These are phyloP conservation scores for Scaptomyza cyrtandrae DNA, from an alignment of 2,888 invertebrate genomes.

Conservation along the genomic window DNA sequence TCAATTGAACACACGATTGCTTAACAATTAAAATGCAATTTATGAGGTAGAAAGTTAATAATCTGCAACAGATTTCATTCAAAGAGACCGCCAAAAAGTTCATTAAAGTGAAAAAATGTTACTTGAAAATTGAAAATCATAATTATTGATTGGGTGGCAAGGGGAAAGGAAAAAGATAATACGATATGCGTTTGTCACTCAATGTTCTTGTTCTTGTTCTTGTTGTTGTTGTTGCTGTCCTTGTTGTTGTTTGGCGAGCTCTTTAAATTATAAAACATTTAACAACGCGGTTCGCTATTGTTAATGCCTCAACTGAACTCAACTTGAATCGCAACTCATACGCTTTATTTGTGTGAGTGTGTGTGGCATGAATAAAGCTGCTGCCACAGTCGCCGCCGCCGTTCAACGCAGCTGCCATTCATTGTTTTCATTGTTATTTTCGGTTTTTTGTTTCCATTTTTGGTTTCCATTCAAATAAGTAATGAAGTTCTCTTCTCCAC, in stretches of 20 bases:
- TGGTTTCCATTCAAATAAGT: constrained; percentile 70
- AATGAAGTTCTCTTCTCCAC: constrained; percentile 70
- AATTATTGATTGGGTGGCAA: constrained; percentile 67
- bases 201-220: constrained; percentile 23
- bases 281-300: constrained; percentile 68
- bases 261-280: constrained; percentile 77
- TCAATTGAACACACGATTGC: constrained; percentile 9
- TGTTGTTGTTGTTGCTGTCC: constrained; percentile 41
- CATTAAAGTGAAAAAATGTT: constrained; percentile 63
- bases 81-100: constrained; percentile 29
- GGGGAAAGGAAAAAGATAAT: too few species aligned
- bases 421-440: constrained; percentile 56
- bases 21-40: constrained; percentile 52
- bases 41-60: constrained; percentile 47
- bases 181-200: constrained; percentile 1
- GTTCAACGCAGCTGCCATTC: constrained; percentile 38
- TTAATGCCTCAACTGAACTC: constrained; percentile 54
- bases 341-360: constrained; percentile 60
- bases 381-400: constrained; percentile 27
- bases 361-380: constrained; percentile 66
- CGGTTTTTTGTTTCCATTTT: constrained; percentile 20
- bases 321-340: constrained; percentile 53
- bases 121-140: constrained; percentile 67
- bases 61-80: constrained; percentile 44
- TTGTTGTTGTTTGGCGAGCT: constrained; percentile 57